A percentile compares a stretch with the other conserved stretches of the same genome.
phyloP scores from a whole-genome alignment of 1,140 invertebrate genomes.

The Macrosteles quadrilineatus region DNA sequence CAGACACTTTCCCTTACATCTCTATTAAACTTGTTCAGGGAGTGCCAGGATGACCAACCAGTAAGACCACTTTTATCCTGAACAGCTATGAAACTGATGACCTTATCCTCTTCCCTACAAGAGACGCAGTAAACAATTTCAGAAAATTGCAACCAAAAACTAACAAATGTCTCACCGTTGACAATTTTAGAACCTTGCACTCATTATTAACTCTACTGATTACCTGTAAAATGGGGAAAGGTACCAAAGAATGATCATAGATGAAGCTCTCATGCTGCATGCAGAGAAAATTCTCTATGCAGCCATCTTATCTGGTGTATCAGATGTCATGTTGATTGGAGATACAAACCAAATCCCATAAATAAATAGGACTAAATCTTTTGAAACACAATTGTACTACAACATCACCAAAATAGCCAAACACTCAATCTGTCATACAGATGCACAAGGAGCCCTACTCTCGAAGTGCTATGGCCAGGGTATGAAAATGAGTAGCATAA shows the following conservation, averaged over 20 bases:
- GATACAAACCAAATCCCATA: background rate
- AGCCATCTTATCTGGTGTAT: background rate
- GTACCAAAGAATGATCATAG: background rate
- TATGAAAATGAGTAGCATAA: background rate
- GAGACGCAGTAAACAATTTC: background rate
- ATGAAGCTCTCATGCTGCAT: background rate
- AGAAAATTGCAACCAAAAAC: background rate
- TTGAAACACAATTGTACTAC: background rate
- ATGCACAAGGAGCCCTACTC: background rate
- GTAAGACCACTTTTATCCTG: background rate
- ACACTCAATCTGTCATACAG: background rate
- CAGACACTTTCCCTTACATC: background rate
- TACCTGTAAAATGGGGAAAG: background rate
- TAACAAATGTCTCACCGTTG: background rate
- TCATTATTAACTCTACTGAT: background rate
- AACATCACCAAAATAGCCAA: background rate
- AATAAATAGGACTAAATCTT: background rate
- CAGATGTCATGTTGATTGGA: background rate
- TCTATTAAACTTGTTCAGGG: background rate
- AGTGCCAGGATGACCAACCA: background rate
- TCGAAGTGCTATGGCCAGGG: background rate
- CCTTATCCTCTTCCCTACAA: background rate
- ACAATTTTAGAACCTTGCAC: background rate
- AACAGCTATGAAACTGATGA: background rate
- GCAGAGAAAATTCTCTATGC: background rate